These are phyloP conservation scores for Gopherus evgoodei DNA, from an alignment of 2,113 vertebrate genomes.

Conservation along the genomic window DNA sequence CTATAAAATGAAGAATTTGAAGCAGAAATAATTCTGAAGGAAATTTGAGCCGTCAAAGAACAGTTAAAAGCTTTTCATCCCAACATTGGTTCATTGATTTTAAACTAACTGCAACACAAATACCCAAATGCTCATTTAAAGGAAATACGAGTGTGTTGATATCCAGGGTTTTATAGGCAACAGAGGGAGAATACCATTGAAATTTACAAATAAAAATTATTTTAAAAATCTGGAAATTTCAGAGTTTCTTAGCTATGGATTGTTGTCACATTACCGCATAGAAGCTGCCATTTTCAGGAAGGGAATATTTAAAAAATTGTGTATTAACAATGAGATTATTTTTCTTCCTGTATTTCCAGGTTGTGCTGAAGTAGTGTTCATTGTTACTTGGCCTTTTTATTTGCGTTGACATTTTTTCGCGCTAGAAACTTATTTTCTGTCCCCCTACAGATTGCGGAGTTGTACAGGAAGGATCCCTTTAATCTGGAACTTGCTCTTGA, in stretches of 20 bases:
- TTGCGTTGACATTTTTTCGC: neutral
- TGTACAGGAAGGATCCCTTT: slow-evolving; percentile 92
- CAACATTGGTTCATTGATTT: neutral
- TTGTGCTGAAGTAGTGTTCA: neutral
- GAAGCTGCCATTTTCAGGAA: neutral
- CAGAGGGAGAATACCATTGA: neutral
- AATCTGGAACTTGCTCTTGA: slow-evolving; percentile 92
- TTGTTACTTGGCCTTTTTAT: neutral
- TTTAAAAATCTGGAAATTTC: neutral
- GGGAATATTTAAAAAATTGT: neutral
- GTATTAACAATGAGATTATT: neutral
- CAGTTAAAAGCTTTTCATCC: neutral
- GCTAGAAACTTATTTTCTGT: neutral
- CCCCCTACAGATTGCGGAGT: slow-evolving; percentile 88
- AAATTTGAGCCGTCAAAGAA: neutral
- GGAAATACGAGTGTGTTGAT: neutral
- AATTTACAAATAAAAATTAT: neutral
- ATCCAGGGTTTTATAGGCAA: neutral
- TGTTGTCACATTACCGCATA: neutral
- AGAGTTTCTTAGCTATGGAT: neutral
- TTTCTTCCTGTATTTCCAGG: neutral
- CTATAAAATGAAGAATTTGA: neutral
- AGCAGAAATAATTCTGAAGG: neutral
- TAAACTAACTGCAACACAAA: neutral
- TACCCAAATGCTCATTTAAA: neutral